Evolutionary conservation across 2,888 invertebrate species (phyloP).

Genomic region (Volucella bombylans): DNA sequence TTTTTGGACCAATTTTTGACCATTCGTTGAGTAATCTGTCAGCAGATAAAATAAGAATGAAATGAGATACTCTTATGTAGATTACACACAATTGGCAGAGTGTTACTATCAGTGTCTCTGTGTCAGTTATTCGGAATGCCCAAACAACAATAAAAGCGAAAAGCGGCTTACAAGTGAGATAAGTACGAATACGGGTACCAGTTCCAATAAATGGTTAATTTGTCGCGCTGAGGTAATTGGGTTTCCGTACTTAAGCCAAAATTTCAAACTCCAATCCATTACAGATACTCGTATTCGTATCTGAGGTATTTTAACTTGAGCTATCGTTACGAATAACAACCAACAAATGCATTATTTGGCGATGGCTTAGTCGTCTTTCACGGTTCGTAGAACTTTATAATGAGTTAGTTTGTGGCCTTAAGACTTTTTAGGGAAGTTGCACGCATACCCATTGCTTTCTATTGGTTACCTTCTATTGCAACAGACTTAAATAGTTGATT

Average conservation of each 20-base stretch:
- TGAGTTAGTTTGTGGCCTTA: slow-evolving; percentile 36
- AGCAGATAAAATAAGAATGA: slow-evolving; percentile 2
- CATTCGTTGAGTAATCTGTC: slow-evolving; percentile 29
- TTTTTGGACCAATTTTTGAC: slow-evolving; percentile 6
- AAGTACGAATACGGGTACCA: background rate
- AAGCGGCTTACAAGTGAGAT: slow-evolving; percentile 4
- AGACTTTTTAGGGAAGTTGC: background rate
- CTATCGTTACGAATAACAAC: background rate
- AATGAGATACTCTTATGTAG: slow-evolving; percentile 3
- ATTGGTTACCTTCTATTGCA: slow-evolving; percentile 37
- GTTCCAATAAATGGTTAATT: background rate
- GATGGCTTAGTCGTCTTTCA: slow-evolving; percentile 1
- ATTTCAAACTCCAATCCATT: background rate
- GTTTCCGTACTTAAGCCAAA: background rate
- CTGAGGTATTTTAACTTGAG: background rate
- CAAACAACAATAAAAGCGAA: slow-evolving; percentile 14
- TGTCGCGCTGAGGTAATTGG: slow-evolving; percentile 7
- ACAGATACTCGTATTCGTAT: background rate
- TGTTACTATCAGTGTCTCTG: background rate
- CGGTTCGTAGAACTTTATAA: slow-evolving; percentile 50
- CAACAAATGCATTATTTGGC: slow-evolving; percentile 39
- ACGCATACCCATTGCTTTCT: slow-evolving; percentile 3
- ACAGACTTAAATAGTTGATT: slow-evolving; percentile 15
- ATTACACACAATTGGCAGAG: slow-evolving; percentile 43
- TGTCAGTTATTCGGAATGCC: slow-evolving; percentile 19